Evolutionary conservation across 2,888 invertebrate genomes (phyloP).

Genomic region (Synergus japonicus): DNA sequence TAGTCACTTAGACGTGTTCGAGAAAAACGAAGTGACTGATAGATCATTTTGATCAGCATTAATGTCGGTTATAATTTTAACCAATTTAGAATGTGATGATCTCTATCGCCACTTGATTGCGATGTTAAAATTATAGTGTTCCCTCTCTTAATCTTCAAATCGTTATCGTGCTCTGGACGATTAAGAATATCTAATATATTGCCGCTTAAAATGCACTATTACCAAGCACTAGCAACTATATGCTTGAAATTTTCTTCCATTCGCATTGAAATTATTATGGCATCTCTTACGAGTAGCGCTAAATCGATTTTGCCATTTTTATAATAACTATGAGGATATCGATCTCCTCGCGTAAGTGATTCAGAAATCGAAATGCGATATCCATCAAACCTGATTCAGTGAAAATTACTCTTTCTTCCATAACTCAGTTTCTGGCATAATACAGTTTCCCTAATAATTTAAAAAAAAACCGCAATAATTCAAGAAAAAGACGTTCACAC

Average conservation of each 20-base stretch:
- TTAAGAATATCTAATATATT: slow-evolving; percentile 63
- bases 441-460: neutral
- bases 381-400: neutral
- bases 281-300: slow-evolving; percentile 1
- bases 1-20: neutral
- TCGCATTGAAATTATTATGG: slow-evolving; percentile 14
- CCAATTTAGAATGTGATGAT: slow-evolving; percentile 59
- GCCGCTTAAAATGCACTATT: slow-evolving; percentile 50
- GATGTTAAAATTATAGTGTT: slow-evolving; percentile 64
- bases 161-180: slow-evolving; percentile 60
- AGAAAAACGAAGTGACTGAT: slow-evolving; percentile 46
- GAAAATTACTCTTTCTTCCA: neutral
- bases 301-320: slow-evolving; percentile 43
- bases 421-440: neutral
- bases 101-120: slow-evolving; percentile 62
- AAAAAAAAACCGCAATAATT: neutral
- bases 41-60: slow-evolving; percentile 55
- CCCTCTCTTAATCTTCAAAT: slow-evolving; percentile 59
- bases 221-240: neutral
- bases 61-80: slow-evolving; percentile 58
- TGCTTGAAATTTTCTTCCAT: slow-evolving; percentile 22
- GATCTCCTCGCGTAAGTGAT: slow-evolving; percentile 4
- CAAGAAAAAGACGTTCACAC: neutral
- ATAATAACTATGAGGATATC: slow-evolving; percentile 26
- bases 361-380: neutral